Evolutionary conservation across 1,140 invertebrate genomes (phyloP).

Genomic region (Chrysomallon squamiferum): DNA sequence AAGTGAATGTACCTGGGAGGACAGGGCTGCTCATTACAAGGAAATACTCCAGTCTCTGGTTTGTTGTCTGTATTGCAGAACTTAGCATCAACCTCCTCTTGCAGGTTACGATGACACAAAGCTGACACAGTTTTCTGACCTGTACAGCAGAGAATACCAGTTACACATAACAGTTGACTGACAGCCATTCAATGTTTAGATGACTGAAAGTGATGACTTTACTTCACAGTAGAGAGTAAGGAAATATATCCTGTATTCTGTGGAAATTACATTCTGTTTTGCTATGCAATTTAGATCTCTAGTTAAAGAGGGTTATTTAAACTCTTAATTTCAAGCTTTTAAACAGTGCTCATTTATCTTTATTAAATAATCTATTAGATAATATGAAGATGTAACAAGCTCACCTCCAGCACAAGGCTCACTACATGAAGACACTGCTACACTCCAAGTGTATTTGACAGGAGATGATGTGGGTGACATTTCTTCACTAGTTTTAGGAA

Average conservation of each 20-base stretch:
- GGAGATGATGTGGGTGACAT: slow-evolving; percentile 5
- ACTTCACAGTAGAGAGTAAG: too few species aligned
- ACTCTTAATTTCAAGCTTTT: too few species aligned
- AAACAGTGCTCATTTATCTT: too few species aligned
- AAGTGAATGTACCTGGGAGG: slow-evolving; percentile 46
- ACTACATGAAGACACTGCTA: slow-evolving; percentile 33
- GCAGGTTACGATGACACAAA: slow-evolving; percentile 35
- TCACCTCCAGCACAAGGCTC: slow-evolving; percentile 46
- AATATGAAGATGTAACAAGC: background rate
- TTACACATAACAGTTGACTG: background rate
- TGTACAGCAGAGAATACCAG: slow-evolving; percentile 9
- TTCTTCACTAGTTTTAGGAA: slow-evolving; percentile 25
- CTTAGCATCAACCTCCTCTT: slow-evolving; percentile 32
- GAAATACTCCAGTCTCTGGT: slow-evolving; percentile 37
- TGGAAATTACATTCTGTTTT: too few species aligned
- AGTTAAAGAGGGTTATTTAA: too few species aligned
- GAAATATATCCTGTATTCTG: too few species aligned
- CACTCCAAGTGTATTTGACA: slow-evolving; percentile 25
- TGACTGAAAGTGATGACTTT: background rate
- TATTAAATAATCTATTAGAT: too few species aligned
- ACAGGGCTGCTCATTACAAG: slow-evolving; percentile 48
- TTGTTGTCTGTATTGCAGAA: slow-evolving; percentile 30
- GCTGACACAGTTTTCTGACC: slow-evolving; percentile 36
- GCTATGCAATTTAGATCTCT: too few species aligned
- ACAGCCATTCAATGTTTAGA: slow-evolving; percentile 8